Percentiles rank a stretch among this genome's conserved stretches.
phyloP scores from a whole-genome alignment of 1,140 invertebrate species.

The Planococcus citri region DNA sequence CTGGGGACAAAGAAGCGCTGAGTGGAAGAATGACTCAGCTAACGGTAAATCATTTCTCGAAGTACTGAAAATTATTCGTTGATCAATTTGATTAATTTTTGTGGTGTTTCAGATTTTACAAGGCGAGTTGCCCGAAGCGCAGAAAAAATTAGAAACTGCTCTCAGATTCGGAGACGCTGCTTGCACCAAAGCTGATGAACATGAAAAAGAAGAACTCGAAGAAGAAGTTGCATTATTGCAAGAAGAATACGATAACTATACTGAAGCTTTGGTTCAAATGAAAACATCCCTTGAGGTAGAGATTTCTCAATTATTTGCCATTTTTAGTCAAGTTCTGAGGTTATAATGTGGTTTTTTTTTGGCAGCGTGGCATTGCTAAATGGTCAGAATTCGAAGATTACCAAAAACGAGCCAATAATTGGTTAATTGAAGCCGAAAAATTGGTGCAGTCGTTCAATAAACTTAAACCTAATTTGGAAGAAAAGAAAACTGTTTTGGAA shows the following conservation, averaged over 20 bases:
- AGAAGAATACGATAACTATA: constrained; percentile 73
- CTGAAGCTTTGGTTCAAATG: constrained; percentile 59
- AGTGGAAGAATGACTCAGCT: constrained; percentile 72
- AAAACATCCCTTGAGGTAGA: constrained; percentile 66
- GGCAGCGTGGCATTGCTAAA: constrained; percentile 62
- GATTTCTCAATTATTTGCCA: no score
- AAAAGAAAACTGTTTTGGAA: constrained; percentile 78
- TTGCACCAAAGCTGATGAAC: constrained; percentile 64
- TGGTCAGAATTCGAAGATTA: constrained; percentile 94
- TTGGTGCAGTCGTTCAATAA: constrained; percentile 81
- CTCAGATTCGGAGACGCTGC: constrained; percentile 69
- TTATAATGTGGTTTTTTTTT: background rate
- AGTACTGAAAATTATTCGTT: no score
- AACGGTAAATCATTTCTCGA: constrained; percentile 38
- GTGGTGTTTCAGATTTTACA: constrained; percentile 45
- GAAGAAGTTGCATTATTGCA: constrained; percentile 78
- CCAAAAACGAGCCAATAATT: constrained; percentile 73
- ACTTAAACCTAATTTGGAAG: constrained; percentile 73
- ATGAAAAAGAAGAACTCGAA: constrained; percentile 80
- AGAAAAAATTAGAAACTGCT: constrained; percentile 66
- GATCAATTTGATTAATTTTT: no score
- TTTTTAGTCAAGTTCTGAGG: background rate
- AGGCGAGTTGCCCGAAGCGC: constrained; percentile 65
- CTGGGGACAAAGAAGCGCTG: constrained; percentile 80
- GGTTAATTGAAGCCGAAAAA: constrained; percentile 75